Base-by-base conservation (phyloP, 2,888 invertebrate species). In the Girardia tigrina region DNA sequence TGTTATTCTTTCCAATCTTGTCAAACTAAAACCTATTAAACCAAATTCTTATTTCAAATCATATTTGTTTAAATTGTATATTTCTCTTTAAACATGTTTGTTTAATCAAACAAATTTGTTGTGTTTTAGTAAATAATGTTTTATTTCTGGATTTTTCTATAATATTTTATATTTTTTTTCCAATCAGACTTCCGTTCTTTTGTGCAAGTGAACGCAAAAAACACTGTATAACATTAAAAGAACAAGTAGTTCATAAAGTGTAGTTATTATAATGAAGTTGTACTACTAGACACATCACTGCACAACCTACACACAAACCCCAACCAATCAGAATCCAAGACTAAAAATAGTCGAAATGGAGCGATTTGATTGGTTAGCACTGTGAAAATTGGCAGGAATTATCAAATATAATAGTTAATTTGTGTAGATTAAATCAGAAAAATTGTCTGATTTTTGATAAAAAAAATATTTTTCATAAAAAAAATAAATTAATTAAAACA, bases 141-240 rank as follows among this genome's bases (percentile, higher is more conserved):
- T n/a, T n/a, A n/a, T n/a, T n/a, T n/a, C n/a, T n/a, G n/a, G n/a
- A n/a, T n/a, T n/a, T n/a, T n/a, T n/a, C n/a, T n/a, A n/a, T n/a
- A n/a, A n/a, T n/a, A n/a, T n/a, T n/a, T n/a, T n/a, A n/a, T n/a
- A n/a, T n/a, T n/a, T n/a, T n/a, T n/a, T n/a, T n/a, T n/a, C n/a
- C n/a, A n/a, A 56, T 56, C 23, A 56, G 56, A 56, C 56, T 56
- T 56, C 56, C 56, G 56, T 56, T 56, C 56, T 56, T 56, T 56
- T 56, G 56, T 56, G n/a, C 56, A 23, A 56, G 23, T 56, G 23
- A 20, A 56, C 23, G 23, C 56, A 56, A 56, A 56, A 20, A 56
- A 6, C 56, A 56, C n/a, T n/a, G n/a, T n/a, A n/a, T n/a, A 56
- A 56, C n/a, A 56, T n/a, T 56, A 20, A 4, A 12, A 6, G 8